These are phyloP conservation scores for Macrotis lagotis DNA, from an alignment of 2,113 vertebrate genomes.

Conservation along the genomic window DNA sequence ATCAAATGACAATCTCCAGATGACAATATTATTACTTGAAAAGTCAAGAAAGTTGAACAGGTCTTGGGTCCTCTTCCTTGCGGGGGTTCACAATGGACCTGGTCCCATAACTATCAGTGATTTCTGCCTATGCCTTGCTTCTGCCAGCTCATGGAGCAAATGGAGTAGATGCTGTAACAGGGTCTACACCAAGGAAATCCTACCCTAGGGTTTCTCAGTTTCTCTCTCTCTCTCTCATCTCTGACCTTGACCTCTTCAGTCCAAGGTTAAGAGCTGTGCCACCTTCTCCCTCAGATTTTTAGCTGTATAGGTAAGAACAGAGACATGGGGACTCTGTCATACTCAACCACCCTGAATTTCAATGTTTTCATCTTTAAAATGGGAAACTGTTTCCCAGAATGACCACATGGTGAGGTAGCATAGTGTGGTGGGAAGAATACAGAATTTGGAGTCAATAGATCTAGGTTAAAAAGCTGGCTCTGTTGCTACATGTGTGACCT, in stretches of 20 bases:
- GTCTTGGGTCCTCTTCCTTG: background rate
- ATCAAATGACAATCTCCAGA: background rate
- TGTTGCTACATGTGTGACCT: background rate
- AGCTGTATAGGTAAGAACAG: background rate
- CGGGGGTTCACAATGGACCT: background rate
- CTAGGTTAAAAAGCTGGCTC: background rate
- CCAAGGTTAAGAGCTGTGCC: background rate
- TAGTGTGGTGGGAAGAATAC: background rate
- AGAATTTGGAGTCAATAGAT: background rate
- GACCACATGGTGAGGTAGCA: background rate
- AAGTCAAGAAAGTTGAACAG: background rate
- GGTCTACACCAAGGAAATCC: background rate
- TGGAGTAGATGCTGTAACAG: background rate
- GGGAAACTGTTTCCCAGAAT: background rate
- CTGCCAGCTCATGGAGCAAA: background rate
- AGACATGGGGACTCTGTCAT: background rate
- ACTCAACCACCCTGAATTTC: background rate
- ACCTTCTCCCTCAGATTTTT: background rate
- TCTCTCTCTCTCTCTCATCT: background rate
- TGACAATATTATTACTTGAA: background rate
- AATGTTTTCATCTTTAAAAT: background rate
- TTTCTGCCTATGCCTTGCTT: background rate
- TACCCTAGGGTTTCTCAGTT: background rate
- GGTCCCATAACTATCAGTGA: background rate
- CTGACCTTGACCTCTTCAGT: background rate